These are phyloP conservation scores for Montipora foliosa DNA, from an alignment of 64 coral and sea anemone species.

Conservation along the genomic window DNA sequence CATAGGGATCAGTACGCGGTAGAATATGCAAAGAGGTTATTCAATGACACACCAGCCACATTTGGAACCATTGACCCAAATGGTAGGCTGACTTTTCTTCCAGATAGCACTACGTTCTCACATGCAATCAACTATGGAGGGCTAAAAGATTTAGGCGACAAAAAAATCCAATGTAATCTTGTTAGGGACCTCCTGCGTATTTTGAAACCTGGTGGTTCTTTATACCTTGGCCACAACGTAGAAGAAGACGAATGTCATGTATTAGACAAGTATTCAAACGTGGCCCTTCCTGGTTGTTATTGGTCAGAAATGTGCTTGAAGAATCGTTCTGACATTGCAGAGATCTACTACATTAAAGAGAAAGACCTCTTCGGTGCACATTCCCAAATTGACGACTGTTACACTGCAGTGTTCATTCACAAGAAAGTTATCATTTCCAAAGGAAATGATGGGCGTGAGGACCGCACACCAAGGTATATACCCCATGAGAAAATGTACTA, in stretches of 20 bases:
- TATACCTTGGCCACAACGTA: conserved; percentile 84
- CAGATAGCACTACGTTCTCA: conserved; percentile 11
- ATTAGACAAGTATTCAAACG: conserved; percentile 41
- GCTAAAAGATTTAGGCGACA: conserved; percentile 53
- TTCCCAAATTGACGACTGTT: conserved; percentile 77
- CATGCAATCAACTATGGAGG: conserved; percentile 93
- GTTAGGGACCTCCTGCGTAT: conserved; percentile 78
- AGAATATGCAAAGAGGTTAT: conserved; percentile 85
- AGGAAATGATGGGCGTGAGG: conserved; percentile 20
- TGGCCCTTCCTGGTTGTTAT: conserved; percentile 68
- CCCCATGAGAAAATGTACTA: conserved; percentile 71
- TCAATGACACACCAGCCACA: conserved; percentile 68
- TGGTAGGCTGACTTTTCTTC: background rate
- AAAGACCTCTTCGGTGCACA: conserved; percentile 76
- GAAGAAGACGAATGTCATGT: conserved; percentile 73
- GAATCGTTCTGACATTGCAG: conserved; percentile 71
- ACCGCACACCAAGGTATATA: conserved; percentile 41
- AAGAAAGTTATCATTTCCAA: conserved; percentile 75
- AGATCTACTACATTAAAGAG: conserved; percentile 91
- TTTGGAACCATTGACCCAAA: conserved; percentile 55
- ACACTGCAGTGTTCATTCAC: conserved; percentile 90
- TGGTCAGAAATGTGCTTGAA: conserved; percentile 77
- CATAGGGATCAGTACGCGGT: conserved; percentile 78
- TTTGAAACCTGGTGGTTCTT: conserved; percentile 77
- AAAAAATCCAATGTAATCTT: conserved; percentile 66